A percentile compares a stretch with the other conserved stretches of the same genome.
Conservation (phyloP, 2,888 invertebrate species). For the Atherix ibis region DNA sequence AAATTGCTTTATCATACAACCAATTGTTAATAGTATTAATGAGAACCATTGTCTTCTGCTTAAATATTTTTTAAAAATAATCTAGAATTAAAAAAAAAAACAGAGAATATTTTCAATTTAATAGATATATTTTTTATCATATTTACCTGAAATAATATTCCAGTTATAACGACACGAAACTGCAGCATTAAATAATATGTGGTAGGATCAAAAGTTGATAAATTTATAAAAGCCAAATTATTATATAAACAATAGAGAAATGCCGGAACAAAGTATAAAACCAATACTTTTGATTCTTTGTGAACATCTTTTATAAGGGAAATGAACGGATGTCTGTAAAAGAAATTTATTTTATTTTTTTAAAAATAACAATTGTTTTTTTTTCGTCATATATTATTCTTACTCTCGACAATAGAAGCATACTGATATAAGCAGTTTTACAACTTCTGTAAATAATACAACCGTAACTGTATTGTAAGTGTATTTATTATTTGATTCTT, state of each 20-base stretch:
- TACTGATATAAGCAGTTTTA: conserved; percentile 63
- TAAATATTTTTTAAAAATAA: conserved; percentile 70
- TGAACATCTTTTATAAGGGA: conserved; percentile 40
- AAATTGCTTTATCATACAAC: conserved; percentile 80
- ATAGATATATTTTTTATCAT: no score
- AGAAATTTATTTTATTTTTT: conserved; percentile 15
- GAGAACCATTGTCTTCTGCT: conserved; percentile 78
- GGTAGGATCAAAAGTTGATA: conserved; percentile 84
- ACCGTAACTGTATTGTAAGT: conserved; percentile 78
- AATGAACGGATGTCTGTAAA: conserved; percentile 43
- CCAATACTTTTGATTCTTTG: conserved; percentile 47
- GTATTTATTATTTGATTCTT: conserved; percentile 63
- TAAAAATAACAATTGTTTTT: conserved; percentile 6
- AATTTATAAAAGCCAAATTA: conserved; percentile 80
- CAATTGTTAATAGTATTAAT: conserved; percentile 65
- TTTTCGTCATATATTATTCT: conserved; percentile 19
- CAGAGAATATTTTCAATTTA: no score
- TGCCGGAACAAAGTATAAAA: conserved; percentile 79
- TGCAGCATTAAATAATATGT: conserved; percentile 84
- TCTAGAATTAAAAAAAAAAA: conserved; percentile 34
- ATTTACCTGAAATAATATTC: conserved; percentile 74
- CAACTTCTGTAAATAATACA: conserved; percentile 72
- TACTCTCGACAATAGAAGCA: conserved; percentile 55
- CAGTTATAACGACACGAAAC: conserved; percentile 82
- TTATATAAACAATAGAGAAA: conserved; percentile 87